phyloP scores from a whole-genome alignment of 2,113 vertebrate species.

The Stigmatopora nigra region DNA sequence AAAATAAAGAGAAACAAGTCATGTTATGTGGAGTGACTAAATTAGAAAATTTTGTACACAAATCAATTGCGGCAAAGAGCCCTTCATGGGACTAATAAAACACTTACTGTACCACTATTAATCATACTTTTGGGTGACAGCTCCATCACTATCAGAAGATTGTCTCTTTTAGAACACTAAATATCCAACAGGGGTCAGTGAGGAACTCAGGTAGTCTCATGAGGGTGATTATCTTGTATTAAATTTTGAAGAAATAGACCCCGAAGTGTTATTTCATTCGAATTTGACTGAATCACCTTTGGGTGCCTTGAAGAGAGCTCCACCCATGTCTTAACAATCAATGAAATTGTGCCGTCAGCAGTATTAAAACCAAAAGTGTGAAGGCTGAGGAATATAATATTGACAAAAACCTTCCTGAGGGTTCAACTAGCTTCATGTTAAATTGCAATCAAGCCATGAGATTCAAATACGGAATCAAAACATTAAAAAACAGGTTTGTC shows the following conservation, averaged over 20 bases:
- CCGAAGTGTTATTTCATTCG: constrained; percentile 20
- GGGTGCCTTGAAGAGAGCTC: constrained; percentile 29
- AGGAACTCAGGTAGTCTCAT: constrained; percentile 8
- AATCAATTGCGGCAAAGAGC: constrained; percentile 13
- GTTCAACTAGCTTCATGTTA: neutral
- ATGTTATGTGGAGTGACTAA: neutral
- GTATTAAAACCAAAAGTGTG: constrained; percentile 33
- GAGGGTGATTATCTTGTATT: constrained; percentile 11
- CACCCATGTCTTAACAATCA: constrained; percentile 36
- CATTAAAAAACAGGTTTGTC: no score
- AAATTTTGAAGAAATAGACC: constrained; percentile 15
- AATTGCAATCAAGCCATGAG: neutral
- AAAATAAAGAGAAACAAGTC: constrained; percentile 1
- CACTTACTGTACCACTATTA: neutral
- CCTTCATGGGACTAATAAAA: neutral
- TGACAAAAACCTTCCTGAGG: neutral
- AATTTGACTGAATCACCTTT: constrained; percentile 39
- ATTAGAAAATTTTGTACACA: constrained; percentile 2
- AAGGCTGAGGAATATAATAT: neutral
- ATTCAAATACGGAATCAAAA: neutral
- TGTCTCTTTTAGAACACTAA: neutral
- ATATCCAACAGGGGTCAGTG: neutral
- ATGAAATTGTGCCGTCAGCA: constrained; percentile 31
- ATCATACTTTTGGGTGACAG: neutral
- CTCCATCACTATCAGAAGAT: neutral